Conservation (phyloP, 1,140 invertebrate genomes). For the Euwallacea similis region DNA sequence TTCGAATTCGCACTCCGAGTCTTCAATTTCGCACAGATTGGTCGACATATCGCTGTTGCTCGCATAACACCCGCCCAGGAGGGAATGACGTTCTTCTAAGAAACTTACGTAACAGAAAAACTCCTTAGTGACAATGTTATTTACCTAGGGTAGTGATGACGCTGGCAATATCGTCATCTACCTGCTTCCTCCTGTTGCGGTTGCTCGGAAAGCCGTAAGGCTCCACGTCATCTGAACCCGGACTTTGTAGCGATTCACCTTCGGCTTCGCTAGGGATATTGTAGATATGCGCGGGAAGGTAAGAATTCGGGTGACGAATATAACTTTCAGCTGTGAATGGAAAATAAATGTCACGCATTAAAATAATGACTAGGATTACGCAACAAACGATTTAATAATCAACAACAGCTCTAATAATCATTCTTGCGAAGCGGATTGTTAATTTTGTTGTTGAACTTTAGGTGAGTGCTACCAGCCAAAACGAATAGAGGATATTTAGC, state of each 20-base stretch:
- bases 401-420: conserved; percentile 1
- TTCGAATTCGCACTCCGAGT: conserved; percentile 75
- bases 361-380: background rate
- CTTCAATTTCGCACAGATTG: conserved; percentile 90
- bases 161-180: conserved; percentile 59
- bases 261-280: conserved; percentile 65
- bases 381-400: background rate
- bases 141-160: conserved; percentile 60
- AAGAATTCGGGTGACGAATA: conserved; percentile 80
- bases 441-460: too few species aligned
- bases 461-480: too few species aligned
- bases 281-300: conserved; percentile 70
- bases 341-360: background rate
- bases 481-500: too few species aligned
- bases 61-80: conserved; percentile 68
- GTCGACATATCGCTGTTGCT: conserved; percentile 84
- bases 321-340: conserved; percentile 66
- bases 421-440: background rate
- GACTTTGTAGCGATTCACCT: conserved; percentile 52
- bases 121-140: background rate
- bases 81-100: conserved; percentile 72
- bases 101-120: background rate
- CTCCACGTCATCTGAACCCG: conserved; percentile 61
- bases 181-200: conserved; percentile 61
- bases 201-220: conserved; percentile 69